phyloP scores from a whole-genome alignment of 2,797 vertebrate genomes.

The Cyprinella venusta region DNA sequence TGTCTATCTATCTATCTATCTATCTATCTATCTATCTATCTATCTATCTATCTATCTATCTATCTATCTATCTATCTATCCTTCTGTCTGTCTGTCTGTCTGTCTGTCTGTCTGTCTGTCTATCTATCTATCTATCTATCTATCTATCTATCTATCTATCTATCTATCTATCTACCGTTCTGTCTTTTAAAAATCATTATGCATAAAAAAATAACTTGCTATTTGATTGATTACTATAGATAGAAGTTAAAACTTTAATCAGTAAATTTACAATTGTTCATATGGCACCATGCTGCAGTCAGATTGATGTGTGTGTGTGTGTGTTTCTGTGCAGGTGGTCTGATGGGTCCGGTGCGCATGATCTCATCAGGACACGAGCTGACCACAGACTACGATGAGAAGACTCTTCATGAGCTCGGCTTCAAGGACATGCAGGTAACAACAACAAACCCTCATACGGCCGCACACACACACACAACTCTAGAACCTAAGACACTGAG shows the following conservation, averaged over 20 bases:
- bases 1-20: too few species aligned
- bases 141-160: too few species aligned
- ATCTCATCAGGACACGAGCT: slow-evolving; percentile 98
- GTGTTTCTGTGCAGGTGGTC: slow-evolving; percentile 80
- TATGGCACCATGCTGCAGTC: background rate
- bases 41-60: too few species aligned
- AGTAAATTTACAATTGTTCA: background rate
- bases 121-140: too few species aligned
- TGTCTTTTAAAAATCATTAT: too few species aligned
- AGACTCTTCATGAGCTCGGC: slow-evolving; percentile 95
- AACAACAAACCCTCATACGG: background rate
- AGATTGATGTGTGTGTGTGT: background rate
- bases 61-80: too few species aligned
- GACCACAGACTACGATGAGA: slow-evolving; percentile 98
- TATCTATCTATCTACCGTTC: too few species aligned
- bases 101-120: rapidly evolving
- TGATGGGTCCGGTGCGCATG: slow-evolving; percentile 98
- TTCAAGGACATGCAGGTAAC: slow-evolving; percentile 99
- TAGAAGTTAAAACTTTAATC: background rate
- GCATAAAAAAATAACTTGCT: too few species aligned
- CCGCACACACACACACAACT: too few species aligned
- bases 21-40: too few species aligned
- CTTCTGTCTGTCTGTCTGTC: too few species aligned
- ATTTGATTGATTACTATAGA: too few species aligned
- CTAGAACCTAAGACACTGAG: background rate